Evolutionary conservation across 2,113 vertebrate species (phyloP).

Genomic region (Pituophis catenifer): DNA sequence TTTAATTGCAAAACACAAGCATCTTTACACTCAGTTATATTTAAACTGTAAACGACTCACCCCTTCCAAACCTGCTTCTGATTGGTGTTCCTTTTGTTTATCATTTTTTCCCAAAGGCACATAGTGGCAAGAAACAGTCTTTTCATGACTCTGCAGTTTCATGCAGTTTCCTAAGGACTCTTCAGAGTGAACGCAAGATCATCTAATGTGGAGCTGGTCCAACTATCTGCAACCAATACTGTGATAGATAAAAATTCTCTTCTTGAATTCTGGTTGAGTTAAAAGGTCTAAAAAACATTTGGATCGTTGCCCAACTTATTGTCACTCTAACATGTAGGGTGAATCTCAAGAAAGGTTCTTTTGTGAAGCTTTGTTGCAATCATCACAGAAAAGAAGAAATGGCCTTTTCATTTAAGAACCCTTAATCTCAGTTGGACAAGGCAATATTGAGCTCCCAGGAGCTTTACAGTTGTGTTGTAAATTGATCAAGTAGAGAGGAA

Average conservation of each 20-base stretch:
- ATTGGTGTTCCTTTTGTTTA: not conserved
- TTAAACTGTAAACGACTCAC: not conserved
- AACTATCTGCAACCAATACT: not conserved
- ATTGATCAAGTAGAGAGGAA: not conserved
- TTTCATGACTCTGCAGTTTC: not conserved
- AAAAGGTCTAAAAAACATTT: not conserved
- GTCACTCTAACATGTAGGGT: conserved; percentile 13
- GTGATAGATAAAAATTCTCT: not conserved
- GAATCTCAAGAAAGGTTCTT: conserved; percentile 29
- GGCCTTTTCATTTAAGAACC: conserved; percentile 10
- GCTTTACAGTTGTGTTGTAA: not conserved
- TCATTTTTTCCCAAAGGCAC: not conserved
- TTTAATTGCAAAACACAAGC: not conserved
- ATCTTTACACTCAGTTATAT: not conserved
- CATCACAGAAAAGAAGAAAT: conserved; percentile 18
- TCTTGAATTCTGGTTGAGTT: not conserved
- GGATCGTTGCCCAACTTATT: not conserved
- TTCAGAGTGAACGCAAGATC: not conserved
- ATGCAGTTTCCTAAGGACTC: not conserved
- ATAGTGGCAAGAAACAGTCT: not conserved
- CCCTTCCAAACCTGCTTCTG: not conserved
- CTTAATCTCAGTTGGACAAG: conserved; percentile 18
- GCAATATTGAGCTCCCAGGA: conserved; percentile 2
- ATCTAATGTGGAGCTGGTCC: not conserved
- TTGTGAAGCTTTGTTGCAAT: not conserved